These are phyloP conservation scores for Ochropleura plecta DNA, from an alignment of 2,888 invertebrate species.

Conservation along the genomic window DNA sequence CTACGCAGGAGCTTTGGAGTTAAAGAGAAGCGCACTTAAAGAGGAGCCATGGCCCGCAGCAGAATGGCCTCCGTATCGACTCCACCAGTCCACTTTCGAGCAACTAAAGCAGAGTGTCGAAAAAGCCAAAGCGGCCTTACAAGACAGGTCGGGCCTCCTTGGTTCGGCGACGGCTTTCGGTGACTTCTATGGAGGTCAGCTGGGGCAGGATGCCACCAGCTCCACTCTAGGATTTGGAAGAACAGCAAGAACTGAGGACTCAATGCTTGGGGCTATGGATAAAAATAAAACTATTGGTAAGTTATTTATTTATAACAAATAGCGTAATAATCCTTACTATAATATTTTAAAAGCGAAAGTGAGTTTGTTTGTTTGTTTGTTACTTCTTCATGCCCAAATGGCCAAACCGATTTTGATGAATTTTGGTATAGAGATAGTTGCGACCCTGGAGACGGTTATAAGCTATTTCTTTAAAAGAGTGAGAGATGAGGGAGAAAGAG, in stretches of 20 bases:
- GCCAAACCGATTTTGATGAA: no score
- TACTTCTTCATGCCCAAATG: no score
- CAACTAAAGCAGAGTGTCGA: constrained; percentile 97
- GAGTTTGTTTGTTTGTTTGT: no score
- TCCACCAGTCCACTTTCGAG: constrained; percentile 96
- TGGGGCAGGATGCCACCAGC: constrained; percentile 83
- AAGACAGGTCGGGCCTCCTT: constrained; percentile 93
- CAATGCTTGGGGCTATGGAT: constrained; percentile 86
- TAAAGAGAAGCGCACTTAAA: constrained; percentile 92
- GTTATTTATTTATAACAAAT: constrained; percentile 53
- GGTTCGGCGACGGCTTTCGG: constrained; percentile 94
- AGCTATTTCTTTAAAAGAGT: no score
- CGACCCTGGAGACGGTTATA: no score
- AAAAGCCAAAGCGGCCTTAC: constrained; percentile 96
- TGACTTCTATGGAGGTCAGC: constrained; percentile 91
- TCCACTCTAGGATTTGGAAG: constrained; percentile 83
- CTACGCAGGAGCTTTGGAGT: constrained; percentile 95
- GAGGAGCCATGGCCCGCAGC: constrained; percentile 91
- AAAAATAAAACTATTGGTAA: constrained; percentile 86
- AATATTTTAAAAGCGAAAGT: no score
- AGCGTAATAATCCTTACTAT: neutral
- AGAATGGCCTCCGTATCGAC: constrained; percentile 95
- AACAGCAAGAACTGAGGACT: constrained; percentile 82
- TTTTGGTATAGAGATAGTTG: no score
- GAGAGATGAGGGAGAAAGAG: no score